Base-by-base conservation (phyloP, 2,888 invertebrate genomes). In the Theodoxus fluviatilis region DNA sequence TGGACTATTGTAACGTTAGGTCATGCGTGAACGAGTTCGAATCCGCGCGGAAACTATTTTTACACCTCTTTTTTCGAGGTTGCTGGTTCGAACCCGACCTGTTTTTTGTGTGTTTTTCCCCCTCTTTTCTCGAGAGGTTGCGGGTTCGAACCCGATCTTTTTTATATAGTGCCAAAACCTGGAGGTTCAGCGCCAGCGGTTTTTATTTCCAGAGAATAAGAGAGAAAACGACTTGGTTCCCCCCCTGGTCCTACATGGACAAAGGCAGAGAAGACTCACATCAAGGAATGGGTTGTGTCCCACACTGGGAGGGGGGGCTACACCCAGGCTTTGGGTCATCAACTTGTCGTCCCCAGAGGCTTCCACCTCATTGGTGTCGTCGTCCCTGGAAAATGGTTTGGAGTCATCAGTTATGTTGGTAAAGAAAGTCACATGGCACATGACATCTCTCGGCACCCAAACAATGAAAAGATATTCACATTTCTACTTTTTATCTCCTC, bases 221-320 rank as follows among this genome's bases (percentile, higher is more conserved):
- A n/a, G n/a, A n/a, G n/a, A n/a, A n/a, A n/a, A n/a, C n/a, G n/a
- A n/a, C n/a, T n/a, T n/a, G n/a, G n/a, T n/a, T n/a, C n/a, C n/a
- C n/a, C n/a, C n/a, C n/a, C n/a, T n/a, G n/a, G n/a, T n/a, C n/a
- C n/a, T n/a, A n/a, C n/a, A n/a, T n/a, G n/a, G n/a, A n/a, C n/a
- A n/a, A n/a, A n/a, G 25, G 31, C 28, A 43, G 33, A 57, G 35
- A 7, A 31, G 47, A 74, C 78, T 80, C 76, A 87, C 87, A 88
- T 96, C 95, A 71, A 96, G 79, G 82, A 88, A 89, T 33, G 89
- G 89, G 80, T 89, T 88, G 71, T 73, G 74, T 25, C 80, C 80
- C 18, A 77, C 64, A 38, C 74, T 65, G 25, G 73, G 70, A 52
- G 76, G 69, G 68, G 75, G 69, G 68, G 71, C 37, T 38, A 68